Evolutionary conservation across 2,113 vertebrate genomes (phyloP), one percentile per base, ranked within the genome.

Genomic region (Rhagologus leucostigma): DNA sequence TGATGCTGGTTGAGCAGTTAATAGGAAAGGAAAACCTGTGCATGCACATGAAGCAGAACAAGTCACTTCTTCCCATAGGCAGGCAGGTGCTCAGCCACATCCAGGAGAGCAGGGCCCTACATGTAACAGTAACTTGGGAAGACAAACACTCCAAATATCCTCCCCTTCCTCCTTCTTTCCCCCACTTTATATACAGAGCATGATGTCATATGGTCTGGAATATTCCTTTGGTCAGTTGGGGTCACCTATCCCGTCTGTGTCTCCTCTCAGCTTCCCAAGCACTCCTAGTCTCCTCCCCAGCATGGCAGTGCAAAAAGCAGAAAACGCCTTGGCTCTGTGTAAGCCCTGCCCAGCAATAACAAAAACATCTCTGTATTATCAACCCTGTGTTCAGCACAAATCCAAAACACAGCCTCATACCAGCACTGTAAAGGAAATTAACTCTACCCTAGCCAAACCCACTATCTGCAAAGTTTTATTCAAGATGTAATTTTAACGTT

Each of bases 41-140:
- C 26, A 67, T 50, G 35, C 13, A 35, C 52, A 65, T 0, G 0
- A 41, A 77, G 53, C 13, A 59, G 33, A 86, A 33, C 11, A 44
- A 52, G 33, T 52, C 7, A 18, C 52, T 52, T 32, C 46, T 60
- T 46, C 37, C 63, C 8, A 13, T 4, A 9, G 27, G 33, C 53
- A 75, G 24, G 42, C 42, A 37, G 21, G 17, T 59, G 17, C 52
- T 67, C 52, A 35, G 37, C 21, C 37, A 37, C 10, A 27, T 44
- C 32, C 53, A 59, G 44, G 37, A 52, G 2, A 59, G 17, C 32
- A 50, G 11, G 9, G 9, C 9, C 21, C 32, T 26, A 26, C 16
- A 30, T 14, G 53, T 11, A 50, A 35, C 4, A 27, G 18, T 12
- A 59, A 22, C 26, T 67, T 67, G 13, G 13, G 46, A 59, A 59